phyloP scores from a whole-genome alignment of 1,140 invertebrate genomes.

The Gryllus bimaculatus region DNA sequence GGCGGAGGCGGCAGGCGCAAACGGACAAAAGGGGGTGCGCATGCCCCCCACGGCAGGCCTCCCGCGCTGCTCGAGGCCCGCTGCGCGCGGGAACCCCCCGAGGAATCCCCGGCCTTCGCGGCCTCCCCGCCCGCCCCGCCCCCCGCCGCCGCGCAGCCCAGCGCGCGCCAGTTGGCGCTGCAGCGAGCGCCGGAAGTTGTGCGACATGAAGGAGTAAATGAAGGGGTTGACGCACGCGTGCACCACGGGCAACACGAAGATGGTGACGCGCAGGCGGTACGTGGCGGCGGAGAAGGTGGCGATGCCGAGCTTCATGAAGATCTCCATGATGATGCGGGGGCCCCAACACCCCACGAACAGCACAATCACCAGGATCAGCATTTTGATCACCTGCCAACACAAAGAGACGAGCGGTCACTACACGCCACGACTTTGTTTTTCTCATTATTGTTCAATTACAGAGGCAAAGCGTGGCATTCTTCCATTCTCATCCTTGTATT shows the following conservation, averaged over 20 bases:
- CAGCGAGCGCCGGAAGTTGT: conserved; percentile 45
- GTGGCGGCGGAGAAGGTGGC: conserved; percentile 29
- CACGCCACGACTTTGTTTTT: no score
- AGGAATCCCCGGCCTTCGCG: not conserved
- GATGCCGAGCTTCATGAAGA: conserved; percentile 31
- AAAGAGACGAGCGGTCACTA: no score
- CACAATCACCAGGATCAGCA: conserved; percentile 43
- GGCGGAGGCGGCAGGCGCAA: no score
- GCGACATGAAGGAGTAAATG: conserved; percentile 51
- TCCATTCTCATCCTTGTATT: no score
- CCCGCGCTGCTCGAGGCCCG: not conserved
- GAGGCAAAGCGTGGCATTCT: no score
- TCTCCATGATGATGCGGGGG: conserved; percentile 36
- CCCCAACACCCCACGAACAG: conserved; percentile 42
- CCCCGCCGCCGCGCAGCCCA: not conserved
- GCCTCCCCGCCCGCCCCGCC: not conserved
- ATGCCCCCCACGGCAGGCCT: no score
- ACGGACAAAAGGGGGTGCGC: no score
- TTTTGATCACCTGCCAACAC: conserved; percentile 39
- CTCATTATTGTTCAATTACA: no score
- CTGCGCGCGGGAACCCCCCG: not conserved
- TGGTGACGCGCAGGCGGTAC: conserved; percentile 33
- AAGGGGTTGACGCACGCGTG: conserved; percentile 47
- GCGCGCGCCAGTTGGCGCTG: conserved; percentile 9
- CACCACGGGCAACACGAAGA: conserved; percentile 34